phyloP scores from a whole-genome alignment of 2,888 invertebrate species.

The Anoncus sp. region DNA sequence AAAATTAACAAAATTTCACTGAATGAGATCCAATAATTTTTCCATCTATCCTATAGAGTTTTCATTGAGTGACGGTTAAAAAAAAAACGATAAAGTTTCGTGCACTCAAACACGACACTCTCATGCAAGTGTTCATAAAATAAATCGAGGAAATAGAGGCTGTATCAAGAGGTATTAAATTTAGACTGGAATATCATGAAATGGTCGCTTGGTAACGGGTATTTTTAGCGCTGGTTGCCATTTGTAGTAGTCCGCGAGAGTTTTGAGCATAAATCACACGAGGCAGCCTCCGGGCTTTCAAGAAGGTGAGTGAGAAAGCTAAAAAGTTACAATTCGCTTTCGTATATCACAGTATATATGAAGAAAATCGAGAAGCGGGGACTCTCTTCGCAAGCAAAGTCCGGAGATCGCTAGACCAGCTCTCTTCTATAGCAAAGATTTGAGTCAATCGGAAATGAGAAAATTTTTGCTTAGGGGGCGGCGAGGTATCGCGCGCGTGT shows the following conservation, averaged over 20 bases:
- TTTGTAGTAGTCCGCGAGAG: conserved; percentile 40
- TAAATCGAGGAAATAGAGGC: conserved; percentile 14
- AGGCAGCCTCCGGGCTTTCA: conserved; percentile 20
- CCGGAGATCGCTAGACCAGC: conserved; percentile 55
- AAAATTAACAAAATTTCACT: too few species aligned
- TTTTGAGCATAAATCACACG: conserved; percentile 46
- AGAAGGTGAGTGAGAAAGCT: conserved; percentile 33
- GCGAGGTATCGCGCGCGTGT: conserved; percentile 57
- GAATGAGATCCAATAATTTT: too few species aligned
- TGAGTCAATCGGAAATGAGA: conserved; percentile 79
- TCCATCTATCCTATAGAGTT: too few species aligned
- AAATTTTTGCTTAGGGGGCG: conserved; percentile 76
- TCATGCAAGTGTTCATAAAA: not conserved
- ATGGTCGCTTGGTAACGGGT: conserved; percentile 3
- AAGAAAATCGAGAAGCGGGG: conserved; percentile 51
- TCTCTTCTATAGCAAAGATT: conserved; percentile 61
- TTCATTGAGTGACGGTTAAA: too few species aligned
- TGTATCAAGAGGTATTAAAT: conserved; percentile 13
- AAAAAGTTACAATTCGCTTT: conserved; percentile 44
- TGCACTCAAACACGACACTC: too few species aligned
- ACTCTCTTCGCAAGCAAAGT: conserved; percentile 43
- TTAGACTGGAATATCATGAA: not conserved
- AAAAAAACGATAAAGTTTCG: too few species aligned
- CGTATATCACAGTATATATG: conserved; percentile 20
- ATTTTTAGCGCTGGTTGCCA: conserved; percentile 30